phyloP scores from a whole-genome alignment of 2,797 vertebrate species.

The Channa striata region DNA sequence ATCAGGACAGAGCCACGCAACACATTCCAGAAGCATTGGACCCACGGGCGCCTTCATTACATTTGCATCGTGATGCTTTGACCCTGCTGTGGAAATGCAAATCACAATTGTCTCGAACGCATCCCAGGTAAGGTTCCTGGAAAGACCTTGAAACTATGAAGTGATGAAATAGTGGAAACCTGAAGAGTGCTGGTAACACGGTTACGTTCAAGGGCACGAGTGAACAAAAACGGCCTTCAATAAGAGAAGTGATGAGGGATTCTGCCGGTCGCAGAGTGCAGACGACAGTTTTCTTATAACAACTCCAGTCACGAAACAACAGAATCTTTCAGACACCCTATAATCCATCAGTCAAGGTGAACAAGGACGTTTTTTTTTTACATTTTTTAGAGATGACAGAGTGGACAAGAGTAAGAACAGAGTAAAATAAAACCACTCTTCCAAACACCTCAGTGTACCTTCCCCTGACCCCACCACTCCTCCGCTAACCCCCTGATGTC shows the following conservation, averaged over 20 bases:
- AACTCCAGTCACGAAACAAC: too few relatives aligned
- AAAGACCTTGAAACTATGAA: too few relatives aligned
- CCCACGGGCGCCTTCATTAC: too few relatives aligned
- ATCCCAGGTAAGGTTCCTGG: too few relatives aligned
- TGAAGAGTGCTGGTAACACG: too few relatives aligned
- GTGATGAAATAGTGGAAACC: too few relatives aligned
- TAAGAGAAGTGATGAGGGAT: constrained; percentile 36
- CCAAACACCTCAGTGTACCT: constrained; percentile 59
- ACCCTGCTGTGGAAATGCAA: too few relatives aligned
- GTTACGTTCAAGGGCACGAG: background rate
- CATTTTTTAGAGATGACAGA: background rate
- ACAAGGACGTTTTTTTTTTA: constrained; percentile 6
- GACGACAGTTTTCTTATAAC: background rate
- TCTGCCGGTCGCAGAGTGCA: constrained; percentile 19
- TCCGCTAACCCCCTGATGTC: constrained; percentile 42
- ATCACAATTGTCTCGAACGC: too few relatives aligned
- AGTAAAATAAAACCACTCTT: constrained; percentile 43
- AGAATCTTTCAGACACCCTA: too few relatives aligned
- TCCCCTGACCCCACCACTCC: constrained; percentile 54
- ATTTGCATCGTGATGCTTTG: too few relatives aligned
- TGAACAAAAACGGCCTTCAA: background rate
- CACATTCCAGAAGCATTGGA: too few relatives aligned
- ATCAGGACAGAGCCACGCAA: too few relatives aligned
- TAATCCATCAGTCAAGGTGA: background rate
- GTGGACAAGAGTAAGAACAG: background rate